Evolutionary conservation across 2,888 invertebrate species (phyloP), one percentile per base, ranked within the genome.

Genomic region (Caenorhabditis macrosperma): DNA sequence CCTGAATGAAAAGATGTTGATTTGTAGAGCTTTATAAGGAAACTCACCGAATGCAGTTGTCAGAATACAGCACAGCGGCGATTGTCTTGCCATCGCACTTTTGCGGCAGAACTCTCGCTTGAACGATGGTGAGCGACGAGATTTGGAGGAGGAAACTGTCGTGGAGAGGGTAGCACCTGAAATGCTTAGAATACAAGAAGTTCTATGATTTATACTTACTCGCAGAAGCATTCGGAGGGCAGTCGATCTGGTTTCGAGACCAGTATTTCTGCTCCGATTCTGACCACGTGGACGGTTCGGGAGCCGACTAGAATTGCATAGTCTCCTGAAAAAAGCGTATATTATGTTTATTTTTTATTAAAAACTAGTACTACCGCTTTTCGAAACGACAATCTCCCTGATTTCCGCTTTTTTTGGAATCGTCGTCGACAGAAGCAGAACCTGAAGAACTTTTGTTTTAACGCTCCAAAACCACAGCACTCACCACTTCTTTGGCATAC

Each of bases 401-500:
- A 78, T 63, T 15, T 67, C 61, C 6, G 60, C 55, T 12, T 63
- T 72, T 9, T 15, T 4, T 24, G 61, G 41, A 26, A 74, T 67
- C 1, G 30, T 26, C 33, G 67, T 41, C 22, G 78, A 78, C 2
- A 78, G 48, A 20, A 64, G 60, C 4, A 69, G 20, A 38, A 24
- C 17, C 71, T 71, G 54, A 35, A 66, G 24, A 17, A 22, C 15
- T 38, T 26, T 22, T 50, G 57, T 44, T 54, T 38, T 2, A 20
- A 15, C 7, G 7, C 2, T 33, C 20, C 17, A 17, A 15, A 20
- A 33, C n/a, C n/a, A n/a, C n/a, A n/a, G 22, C 20, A 44, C 78
- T 71, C 20, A 78, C 78, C 15, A 78, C 74, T 78, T 72, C 74
- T 26, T 68, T 78, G 2, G 63, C 30, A 26, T 57, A 78, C 41